Conservation (phyloP, 2,888 invertebrate species). For the Lasioglossum morio region DNA sequence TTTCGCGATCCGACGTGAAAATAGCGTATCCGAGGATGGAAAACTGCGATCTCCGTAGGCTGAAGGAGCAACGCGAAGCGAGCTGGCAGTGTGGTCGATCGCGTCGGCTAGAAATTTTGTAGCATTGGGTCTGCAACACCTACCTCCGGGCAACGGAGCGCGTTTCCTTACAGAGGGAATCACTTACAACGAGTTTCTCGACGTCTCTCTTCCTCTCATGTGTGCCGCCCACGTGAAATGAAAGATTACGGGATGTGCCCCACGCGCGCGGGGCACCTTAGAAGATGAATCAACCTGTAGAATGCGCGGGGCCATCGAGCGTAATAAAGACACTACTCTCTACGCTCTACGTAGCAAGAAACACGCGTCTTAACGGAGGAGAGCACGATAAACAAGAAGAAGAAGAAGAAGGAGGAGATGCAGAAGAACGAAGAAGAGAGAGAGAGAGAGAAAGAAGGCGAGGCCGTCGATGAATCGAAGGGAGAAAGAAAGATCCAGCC, state of each 20-base stretch:
- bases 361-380: slow-evolving; percentile 68
- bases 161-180: slow-evolving; percentile 48
- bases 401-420: slow-evolving; percentile 38
- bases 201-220: slow-evolving; percentile 5
- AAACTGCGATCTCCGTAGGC: not conserved
- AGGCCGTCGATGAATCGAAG: not conserved
- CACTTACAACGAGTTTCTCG: slow-evolving; percentile 53
- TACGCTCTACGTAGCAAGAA: slow-evolving; percentile 72
- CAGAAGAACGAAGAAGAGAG: slow-evolving; percentile 32
- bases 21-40: not conserved
- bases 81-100: not conserved
- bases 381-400: slow-evolving; percentile 45
- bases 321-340: slow-evolving; percentile 79
- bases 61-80: not conserved
- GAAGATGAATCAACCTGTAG: slow-evolving; percentile 74
- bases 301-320: slow-evolving; percentile 73
- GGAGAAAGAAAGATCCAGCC: no score
- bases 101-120: slow-evolving; percentile 22
- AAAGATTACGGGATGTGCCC: not conserved
- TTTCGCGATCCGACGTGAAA: slow-evolving; percentile 1
- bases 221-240: slow-evolving; percentile 43
- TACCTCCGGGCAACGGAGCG: slow-evolving; percentile 21
- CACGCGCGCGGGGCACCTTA: not conserved
- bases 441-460: slow-evolving; percentile 15
- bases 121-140: not conserved